Evolutionary conservation across 2,113 vertebrate genomes (phyloP).

Genomic region (Sapajus apella): DNA sequence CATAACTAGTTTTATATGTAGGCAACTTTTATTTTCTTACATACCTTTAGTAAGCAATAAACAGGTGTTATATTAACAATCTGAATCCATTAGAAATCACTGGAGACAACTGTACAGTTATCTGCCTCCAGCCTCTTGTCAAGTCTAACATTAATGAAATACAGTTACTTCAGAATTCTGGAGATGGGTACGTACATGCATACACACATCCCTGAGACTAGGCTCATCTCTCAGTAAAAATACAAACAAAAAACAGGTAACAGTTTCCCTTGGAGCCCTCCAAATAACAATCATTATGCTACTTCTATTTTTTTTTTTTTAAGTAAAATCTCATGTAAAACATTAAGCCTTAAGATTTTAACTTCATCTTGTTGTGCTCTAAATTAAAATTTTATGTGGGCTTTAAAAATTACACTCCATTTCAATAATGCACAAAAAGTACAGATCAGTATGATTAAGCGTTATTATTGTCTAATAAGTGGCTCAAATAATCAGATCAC

Average conservation of each 20-base stretch:
- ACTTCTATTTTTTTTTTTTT: background rate
- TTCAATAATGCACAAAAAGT: constrained; percentile 56
- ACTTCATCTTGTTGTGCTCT: constrained; percentile 32
- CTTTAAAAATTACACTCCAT: constrained; percentile 16
- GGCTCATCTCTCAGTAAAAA: background rate
- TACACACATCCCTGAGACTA: background rate
- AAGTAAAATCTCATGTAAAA: background rate
- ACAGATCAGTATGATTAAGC: background rate
- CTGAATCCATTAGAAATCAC: constrained; percentile 16
- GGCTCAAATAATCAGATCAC: constrained; percentile 9
- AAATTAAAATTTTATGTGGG: constrained; percentile 47
- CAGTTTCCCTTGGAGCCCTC: background rate
- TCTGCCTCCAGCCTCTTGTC: background rate
- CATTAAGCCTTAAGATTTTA: constrained; percentile 35
- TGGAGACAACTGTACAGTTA: background rate
- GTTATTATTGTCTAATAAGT: background rate
- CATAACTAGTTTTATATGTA: background rate
- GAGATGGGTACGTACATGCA: background rate
- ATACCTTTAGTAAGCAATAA: constrained; percentile 11
- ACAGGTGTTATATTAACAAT: background rate
- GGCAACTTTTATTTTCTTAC: background rate
- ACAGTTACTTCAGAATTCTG: constrained; percentile 36
- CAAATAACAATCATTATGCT: constrained; percentile 28
- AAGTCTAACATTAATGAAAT: constrained; percentile 13
- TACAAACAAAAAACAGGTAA: background rate